Base-by-base conservation (phyloP, 1,140 invertebrate genomes). In the Dufourea novaeangliae region DNA sequence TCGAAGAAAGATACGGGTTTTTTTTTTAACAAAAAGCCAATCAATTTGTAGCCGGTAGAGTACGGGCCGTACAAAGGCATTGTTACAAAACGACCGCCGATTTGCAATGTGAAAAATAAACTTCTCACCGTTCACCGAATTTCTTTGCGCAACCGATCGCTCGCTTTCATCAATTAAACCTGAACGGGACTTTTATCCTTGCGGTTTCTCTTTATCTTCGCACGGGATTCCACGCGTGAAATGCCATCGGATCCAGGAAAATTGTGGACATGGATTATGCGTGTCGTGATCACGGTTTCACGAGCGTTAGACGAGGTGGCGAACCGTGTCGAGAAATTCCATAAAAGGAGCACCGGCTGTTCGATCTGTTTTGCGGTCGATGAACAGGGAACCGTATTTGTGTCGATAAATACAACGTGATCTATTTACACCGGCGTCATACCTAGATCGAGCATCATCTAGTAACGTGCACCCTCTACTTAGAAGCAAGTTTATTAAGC, bases 91-190 rank as follows among this genome's bases (percentile, higher is more conserved):
- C 41, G 37, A 14, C 11, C 22, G 34, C 4, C 4, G n/a, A 10
- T 12, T 17, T 1, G 22, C 22, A 27, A 32, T n/a, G 20, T 11
- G 64, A 20, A 75, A 50, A 59, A 75, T 59, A 41, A 44, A 41
- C 2, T 64, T 62, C 46, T 75, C 72, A 74, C 62, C 72, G 72
- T 74, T 74, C 72, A 74, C 39, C 52, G 73, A 44, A 44, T 56
- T 46, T 41, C 29, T 74, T 74, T 67, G 50, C 34, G 64, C 54
- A 76, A 76, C 52, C 34, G 29, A 22, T 46, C 57, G 59, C 39
- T 56, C 50, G 20, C 72, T 68, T 69, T 69, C 73, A 22, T 76
- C 27, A 25, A 59, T 69, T 68, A 27, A 59, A 46, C 17, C 39
- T 22, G 22, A 22, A 34, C 39, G 27, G 12, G 14, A 56, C 20